Conservation (phyloP, 2,113 vertebrate genomes). For the Ochotona curzoniae region DNA sequence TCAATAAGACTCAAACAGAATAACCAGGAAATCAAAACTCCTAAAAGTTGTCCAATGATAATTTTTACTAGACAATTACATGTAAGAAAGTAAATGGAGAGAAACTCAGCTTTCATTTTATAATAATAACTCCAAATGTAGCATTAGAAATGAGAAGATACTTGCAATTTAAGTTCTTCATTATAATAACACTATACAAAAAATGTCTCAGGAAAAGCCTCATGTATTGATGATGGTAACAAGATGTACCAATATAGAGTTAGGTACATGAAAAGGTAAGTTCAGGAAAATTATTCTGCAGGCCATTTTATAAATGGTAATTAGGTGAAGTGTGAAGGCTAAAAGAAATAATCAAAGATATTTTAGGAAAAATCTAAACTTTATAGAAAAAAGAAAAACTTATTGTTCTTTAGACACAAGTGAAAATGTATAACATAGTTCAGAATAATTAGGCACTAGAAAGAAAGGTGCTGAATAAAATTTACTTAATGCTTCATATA, state of each 20-base stretch:
- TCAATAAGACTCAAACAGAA: background rate
- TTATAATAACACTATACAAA: background rate
- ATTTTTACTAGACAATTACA: background rate
- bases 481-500: constrained; percentile 9
- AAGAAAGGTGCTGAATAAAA: background rate
- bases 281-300: background rate
- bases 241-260: background rate
- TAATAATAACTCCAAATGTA: background rate
- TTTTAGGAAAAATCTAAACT: background rate
- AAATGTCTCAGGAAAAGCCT: background rate
- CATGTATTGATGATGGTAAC: background rate
- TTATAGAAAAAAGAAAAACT: background rate
- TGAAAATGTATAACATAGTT: background rate
- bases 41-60: background rate
- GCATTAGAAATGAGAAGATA: background rate
- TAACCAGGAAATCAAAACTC: background rate
- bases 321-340: background rate
- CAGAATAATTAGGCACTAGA: background rate
- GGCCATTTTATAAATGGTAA: background rate
- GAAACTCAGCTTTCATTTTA: background rate
- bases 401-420: background rate
- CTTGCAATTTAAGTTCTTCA: background rate
- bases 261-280: background rate
- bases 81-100: background rate
- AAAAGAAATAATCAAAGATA: background rate